Evolutionary conservation across 2,888 invertebrate species (phyloP).

Genomic region (Stegana nigrithorax): DNA sequence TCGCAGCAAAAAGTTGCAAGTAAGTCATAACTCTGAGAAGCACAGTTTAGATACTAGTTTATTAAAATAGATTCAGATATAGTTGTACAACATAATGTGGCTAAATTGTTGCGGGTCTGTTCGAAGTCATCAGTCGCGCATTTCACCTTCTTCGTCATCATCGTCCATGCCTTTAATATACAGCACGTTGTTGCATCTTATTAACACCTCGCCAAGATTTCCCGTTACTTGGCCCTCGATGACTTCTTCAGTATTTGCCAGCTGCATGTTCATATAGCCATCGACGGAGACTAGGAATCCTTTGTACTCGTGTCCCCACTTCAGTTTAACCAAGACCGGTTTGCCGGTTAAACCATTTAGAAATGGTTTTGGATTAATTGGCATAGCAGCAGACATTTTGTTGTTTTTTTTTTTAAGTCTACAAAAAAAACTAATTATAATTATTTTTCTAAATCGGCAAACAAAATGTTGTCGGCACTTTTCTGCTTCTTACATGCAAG

Average conservation of each 20-base stretch:
- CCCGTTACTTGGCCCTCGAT: conserved; percentile 91
- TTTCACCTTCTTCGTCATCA: conserved; percentile 97
- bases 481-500: neutral
- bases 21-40: conserved; percentile 27
- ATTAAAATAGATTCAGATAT: neutral
- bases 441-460: conserved; percentile 32
- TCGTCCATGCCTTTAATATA: conserved; percentile 96
- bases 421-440: neutral
- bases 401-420: conserved; percentile 31
- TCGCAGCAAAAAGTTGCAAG: conserved; percentile 67
- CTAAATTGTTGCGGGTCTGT: neutral
- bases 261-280: conserved; percentile 98
- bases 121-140: conserved; percentile 71
- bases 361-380: conserved; percentile 99
- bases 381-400: conserved; percentile 81
- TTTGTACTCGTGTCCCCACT: conserved; percentile 99
- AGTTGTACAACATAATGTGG: conserved; percentile 13
- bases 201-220: conserved; percentile 95
- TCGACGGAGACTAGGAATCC: conserved; percentile 98
- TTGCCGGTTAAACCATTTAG: conserved; percentile 98
- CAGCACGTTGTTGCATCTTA: conserved; percentile 96
- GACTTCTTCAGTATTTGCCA: conserved; percentile 97
- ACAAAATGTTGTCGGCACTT: conserved; percentile 7
- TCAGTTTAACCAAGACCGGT: conserved; percentile 96
- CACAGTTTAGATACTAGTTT: conserved; percentile 3